Conservation (phyloP, 2,797 vertebrate genomes). For the Oreochromis grahami region DNA sequence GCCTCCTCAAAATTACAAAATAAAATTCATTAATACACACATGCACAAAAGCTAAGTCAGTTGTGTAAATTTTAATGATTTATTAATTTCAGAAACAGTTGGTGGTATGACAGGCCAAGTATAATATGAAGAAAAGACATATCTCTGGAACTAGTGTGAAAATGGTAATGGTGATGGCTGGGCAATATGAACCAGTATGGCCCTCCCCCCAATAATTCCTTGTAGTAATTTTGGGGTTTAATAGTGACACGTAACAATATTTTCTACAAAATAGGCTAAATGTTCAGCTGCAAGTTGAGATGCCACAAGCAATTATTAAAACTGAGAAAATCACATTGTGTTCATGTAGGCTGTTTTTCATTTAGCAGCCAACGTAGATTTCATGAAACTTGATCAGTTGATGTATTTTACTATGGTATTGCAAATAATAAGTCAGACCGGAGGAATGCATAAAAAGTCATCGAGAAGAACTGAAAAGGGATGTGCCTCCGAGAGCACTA, state of each 20-base stretch:
- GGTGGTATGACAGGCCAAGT: background rate
- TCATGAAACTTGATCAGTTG: background rate
- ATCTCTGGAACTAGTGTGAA: background rate
- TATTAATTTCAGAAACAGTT: background rate
- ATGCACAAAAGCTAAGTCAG: background rate
- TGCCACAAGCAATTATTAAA: background rate
- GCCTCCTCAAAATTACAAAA: background rate
- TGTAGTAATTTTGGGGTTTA: background rate
- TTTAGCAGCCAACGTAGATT: background rate
- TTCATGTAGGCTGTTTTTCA: background rate
- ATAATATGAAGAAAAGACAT: background rate
- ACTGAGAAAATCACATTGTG: background rate
- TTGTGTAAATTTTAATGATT: background rate
- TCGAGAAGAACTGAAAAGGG: background rate
- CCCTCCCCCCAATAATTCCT: background rate
- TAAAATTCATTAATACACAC: background rate
- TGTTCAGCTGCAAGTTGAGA: background rate
- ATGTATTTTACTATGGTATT: background rate
- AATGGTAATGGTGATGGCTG: background rate
- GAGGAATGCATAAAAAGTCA: background rate
- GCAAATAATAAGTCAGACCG: background rate
- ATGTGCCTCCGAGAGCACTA: background rate
- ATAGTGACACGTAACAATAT: background rate
- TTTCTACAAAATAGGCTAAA: background rate
- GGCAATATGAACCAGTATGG: background rate